phyloP scores from a whole-genome alignment of 2,113 vertebrate species.

The Pachycephala philippinensis region DNA sequence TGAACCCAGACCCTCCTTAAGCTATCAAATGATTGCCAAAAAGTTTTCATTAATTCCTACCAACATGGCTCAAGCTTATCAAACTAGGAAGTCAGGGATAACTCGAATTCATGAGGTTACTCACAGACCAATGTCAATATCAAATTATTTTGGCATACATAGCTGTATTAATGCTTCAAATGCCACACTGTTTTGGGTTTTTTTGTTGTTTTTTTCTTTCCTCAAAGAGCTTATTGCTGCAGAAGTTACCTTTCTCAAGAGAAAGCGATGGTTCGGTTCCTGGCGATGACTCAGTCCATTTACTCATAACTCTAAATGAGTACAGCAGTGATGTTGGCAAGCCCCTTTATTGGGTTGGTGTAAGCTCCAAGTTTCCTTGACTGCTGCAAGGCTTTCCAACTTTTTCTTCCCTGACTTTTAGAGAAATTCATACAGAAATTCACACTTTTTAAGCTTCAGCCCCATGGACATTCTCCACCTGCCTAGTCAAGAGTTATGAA shows the following conservation, averaged over 20 bases:
- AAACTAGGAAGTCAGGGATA: constrained; percentile 20
- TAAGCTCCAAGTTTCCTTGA: constrained; percentile 57
- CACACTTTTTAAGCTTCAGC: constrained; percentile 43
- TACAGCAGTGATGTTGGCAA: constrained; percentile 53
- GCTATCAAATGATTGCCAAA: not conserved
- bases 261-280: constrained; percentile 6
- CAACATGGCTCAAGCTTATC: not conserved
- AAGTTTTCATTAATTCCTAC: constrained; percentile 37
- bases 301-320: constrained; percentile 60
- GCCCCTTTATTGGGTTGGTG: constrained; percentile 44
- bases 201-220: not conserved
- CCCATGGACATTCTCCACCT: constrained; percentile 6
- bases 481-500: not conserved
- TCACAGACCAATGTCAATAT: not conserved
- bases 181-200: not conserved
- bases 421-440: constrained; percentile 47
- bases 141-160: not conserved
- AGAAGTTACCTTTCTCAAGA: constrained; percentile 57
- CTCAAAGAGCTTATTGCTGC: constrained; percentile 14
- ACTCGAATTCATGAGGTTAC: not conserved
- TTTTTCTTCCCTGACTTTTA: constrained; percentile 5
- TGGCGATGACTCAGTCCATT: constrained; percentile 54
- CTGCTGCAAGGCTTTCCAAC: constrained; percentile 54
- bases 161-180: constrained; percentile 20
- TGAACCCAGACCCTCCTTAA: not conserved